Evolutionary conservation across 2,797 vertebrate genomes (phyloP), one percentile per base, ranked within the genome.

Genomic region (Xenopus petersii): DNA sequence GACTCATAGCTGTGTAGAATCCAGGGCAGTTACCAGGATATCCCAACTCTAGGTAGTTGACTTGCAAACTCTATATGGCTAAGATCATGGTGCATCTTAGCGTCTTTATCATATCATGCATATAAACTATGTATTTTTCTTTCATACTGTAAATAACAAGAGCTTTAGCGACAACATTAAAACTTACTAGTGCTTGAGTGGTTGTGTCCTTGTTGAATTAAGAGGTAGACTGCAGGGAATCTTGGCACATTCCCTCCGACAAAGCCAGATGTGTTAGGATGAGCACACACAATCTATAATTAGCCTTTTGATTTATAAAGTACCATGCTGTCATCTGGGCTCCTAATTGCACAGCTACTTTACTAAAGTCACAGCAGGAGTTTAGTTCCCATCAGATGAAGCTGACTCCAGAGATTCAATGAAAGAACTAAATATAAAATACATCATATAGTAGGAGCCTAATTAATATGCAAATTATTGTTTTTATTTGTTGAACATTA

Each of bases 391-490:
- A 78, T 73, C 76, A 73, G 66, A 78, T 68, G 46, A 73, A 73
- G 36, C 56, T 36, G 70, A 64, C 75, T 73, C 75, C 17, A 15
- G 75, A 68, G 70, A 78, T 36, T 64, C 48, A 6, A 47, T 71
- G 64, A 64, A 72, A 72, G 70, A 47, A 67, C 70, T n/a, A 17
- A 36, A 30, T 64, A 73, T 73, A 59, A 21, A 13, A 62, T 71
- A 17, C 64, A 64, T 75, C 60, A 64, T 64, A 60, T 51, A 64
- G 71, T 60, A 30, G 65, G 30, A 55, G 46, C 42, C 76, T 73
- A 42, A 51, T 78, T 78, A 78, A 78, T 78, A 78, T 78, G 76
- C 76, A 78, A 73, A 78, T 78, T 15, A 78, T 78, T 78, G 76
- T 78, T 78, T 78, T 78, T 78, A 73, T 78, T 78, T 78, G 76